These are phyloP conservation scores for Melanotus villosus DNA, from an alignment of 2,888 invertebrate genomes.

Conservation along the genomic window DNA sequence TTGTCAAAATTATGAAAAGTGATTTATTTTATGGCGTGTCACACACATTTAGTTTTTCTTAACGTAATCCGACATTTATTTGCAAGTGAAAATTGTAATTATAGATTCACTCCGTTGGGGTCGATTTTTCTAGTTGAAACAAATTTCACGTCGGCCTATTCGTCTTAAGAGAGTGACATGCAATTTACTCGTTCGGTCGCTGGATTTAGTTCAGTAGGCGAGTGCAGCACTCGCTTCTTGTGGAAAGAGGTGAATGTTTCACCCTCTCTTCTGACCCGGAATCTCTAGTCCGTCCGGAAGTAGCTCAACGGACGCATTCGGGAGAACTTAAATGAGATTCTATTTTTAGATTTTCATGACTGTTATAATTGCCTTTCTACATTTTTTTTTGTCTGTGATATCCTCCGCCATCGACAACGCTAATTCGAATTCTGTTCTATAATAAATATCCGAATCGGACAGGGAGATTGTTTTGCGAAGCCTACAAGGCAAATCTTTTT, in stretches of 20 bases:
- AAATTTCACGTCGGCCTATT: slow-evolving; percentile 67
- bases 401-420: too few relatives aligned
- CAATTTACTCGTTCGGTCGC: slow-evolving; percentile 65
- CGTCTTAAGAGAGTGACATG: slow-evolving; percentile 66
- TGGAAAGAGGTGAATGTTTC: slow-evolving; percentile 39
- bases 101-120: slow-evolving; percentile 30
- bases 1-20: not conserved
- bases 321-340: slow-evolving; percentile 58
- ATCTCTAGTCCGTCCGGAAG: slow-evolving; percentile 50
- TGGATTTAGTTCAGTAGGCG: slow-evolving; percentile 62
- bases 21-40: not conserved
- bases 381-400: too few relatives aligned
- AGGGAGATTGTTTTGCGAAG: not conserved
- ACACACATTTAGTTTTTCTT: not conserved
- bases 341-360: slow-evolving; percentile 52
- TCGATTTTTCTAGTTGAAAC: slow-evolving; percentile 61
- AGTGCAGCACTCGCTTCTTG: slow-evolving; percentile 48
- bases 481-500: slow-evolving; percentile 1
- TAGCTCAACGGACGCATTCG: slow-evolving; percentile 48
- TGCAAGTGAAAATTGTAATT: slow-evolving; percentile 30
- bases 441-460: too few relatives aligned
- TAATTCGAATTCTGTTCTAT: too few relatives aligned
- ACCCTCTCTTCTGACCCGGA: slow-evolving; percentile 42
- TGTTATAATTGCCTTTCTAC: slow-evolving; percentile 43
- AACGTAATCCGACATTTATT: not conserved